Evolutionary conservation across 2,113 vertebrate species (phyloP), one percentile per base, ranked within the genome.

Genomic region (Oncorhynchus tshawytscha): DNA sequence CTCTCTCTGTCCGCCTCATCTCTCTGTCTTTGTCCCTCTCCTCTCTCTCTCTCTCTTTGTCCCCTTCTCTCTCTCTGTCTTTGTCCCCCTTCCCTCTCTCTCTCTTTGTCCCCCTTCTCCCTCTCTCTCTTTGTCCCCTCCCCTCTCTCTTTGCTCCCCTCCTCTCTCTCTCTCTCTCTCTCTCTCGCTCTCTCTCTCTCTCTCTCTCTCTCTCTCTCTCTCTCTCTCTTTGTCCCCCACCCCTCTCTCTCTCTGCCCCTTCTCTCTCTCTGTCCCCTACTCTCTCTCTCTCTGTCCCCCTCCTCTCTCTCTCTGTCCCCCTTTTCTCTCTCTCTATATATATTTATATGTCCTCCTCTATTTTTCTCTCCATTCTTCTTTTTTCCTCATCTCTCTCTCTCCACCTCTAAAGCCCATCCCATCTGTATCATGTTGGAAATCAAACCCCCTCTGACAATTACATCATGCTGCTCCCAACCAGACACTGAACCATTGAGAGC

Each of bases 361-460:
- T 68, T 62, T 66, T n/a, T 65, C n/a, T 49, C 27, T 22, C 45
- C 29, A 31, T 57, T 18, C 24, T 64, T 31, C 34, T 73, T 18
- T 73, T 29, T 45, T 11, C 27, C 48, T 16, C 59, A 18, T 48
- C 15, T 29, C 60, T n/a, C 22, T 31, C 22, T 34, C n/a, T 22
- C 60, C 66, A 7, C 1, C 34, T 34, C 3, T 60, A 67, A 25
- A 78, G 67, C 75, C 75, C 78, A 89, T 89, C 90, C 84, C 89
- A 77, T 66, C 34, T 79, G 85, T 78, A 80, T 84, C 65, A 73
- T 76, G 77, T 77, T 77, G 87, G 85, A 90, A 89, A 93, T 93
- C 88, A 91, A 92, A 88, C 74, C 84, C 51, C 87, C 87, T 89
- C 81, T 92, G 91, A 87, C 84, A 88, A 89, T 94, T 91, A 87